Conservation (phyloP, 2,888 invertebrate species). For the Drosophila tripunctata region DNA sequence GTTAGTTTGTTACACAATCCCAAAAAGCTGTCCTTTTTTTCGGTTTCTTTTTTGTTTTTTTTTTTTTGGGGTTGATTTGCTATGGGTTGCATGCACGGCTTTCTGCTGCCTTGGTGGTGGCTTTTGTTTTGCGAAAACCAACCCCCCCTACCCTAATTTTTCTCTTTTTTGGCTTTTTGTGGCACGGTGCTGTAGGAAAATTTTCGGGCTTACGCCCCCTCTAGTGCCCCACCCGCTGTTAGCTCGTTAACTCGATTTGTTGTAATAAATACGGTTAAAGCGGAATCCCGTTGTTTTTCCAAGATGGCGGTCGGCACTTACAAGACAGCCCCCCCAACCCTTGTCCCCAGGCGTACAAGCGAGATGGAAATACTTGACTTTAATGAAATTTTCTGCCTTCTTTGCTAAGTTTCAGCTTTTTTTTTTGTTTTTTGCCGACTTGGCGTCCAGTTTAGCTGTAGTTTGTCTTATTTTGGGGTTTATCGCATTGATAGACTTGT, state of each 20-base stretch:
- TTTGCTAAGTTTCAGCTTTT: slow-evolving; percentile 34
- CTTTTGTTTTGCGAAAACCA: slow-evolving; percentile 19
- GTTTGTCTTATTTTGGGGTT: background rate
- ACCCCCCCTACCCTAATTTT: no score
- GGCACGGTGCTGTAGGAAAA: slow-evolving; percentile 39
- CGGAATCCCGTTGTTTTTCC: slow-evolving; percentile 68
- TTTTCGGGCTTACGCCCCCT: slow-evolving; percentile 36
- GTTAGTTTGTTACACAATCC: slow-evolving; percentile 75
- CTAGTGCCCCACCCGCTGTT: slow-evolving; percentile 59
- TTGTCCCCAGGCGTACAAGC: background rate
- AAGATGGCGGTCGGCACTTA: slow-evolving; percentile 59
- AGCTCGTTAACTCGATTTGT: slow-evolving; percentile 79
- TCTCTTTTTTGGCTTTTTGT: no score
- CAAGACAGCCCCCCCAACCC: no score
- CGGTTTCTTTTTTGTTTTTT: slow-evolving; percentile 22
- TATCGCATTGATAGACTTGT: background rate
- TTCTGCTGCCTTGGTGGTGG: slow-evolving; percentile 34
- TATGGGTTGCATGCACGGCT: background rate
- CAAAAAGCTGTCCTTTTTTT: slow-evolving; percentile 51
- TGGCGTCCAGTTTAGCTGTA: slow-evolving; percentile 4
- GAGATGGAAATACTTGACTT: background rate
- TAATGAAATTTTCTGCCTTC: slow-evolving; percentile 39
- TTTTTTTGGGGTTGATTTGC: slow-evolving; percentile 60
- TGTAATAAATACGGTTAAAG: slow-evolving; percentile 71
- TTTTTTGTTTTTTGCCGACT: slow-evolving; percentile 8